phyloP scores from a whole-genome alignment of 2,888 invertebrate genomes.

The Bhutanitis thaidina region DNA sequence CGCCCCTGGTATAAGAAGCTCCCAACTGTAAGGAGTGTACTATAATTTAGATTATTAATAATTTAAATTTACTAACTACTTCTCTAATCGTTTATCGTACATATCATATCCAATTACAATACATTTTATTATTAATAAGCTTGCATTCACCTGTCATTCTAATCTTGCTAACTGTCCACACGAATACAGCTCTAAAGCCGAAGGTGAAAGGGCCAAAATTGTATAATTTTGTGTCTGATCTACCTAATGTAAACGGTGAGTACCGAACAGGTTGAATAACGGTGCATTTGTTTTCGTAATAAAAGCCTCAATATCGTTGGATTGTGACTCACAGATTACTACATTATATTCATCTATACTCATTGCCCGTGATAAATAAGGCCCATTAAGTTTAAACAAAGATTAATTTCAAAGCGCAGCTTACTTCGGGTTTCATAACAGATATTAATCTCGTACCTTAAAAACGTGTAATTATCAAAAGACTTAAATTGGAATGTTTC shows the following conservation, averaged over 20 bases:
- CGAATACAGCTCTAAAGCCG: conserved; percentile 28
- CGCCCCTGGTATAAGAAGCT: not conserved
- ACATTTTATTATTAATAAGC: conserved; percentile 50
- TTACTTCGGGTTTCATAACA: conserved; percentile 29
- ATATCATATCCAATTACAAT: conserved; percentile 63
- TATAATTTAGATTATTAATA: conserved; percentile 17
- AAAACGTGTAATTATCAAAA: conserved; percentile 11
- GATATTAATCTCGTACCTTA: conserved; percentile 40
- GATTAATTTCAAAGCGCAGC: conserved; percentile 58
- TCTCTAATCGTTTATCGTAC: conserved; percentile 33
- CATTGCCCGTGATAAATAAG: conserved; percentile 72
- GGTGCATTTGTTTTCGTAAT: conserved; percentile 69
- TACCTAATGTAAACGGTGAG: conserved; percentile 35
- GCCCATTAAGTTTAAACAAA: conserved; percentile 72
- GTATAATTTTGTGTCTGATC: conserved; percentile 22
- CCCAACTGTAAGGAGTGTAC: not conserved
- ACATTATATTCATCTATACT: conserved; percentile 66
- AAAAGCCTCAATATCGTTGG: conserved; percentile 54
- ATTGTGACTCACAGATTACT: conserved; percentile 63
- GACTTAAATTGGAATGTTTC: not conserved
- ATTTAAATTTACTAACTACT: conserved; percentile 38
- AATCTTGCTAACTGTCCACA: conserved; percentile 28
- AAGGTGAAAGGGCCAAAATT: conserved; percentile 31
- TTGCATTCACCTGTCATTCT: conserved; percentile 58
- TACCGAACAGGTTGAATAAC: conserved; percentile 49